Conservation (phyloP, 1,140 invertebrate species). For the Eupeodes corollae region DNA sequence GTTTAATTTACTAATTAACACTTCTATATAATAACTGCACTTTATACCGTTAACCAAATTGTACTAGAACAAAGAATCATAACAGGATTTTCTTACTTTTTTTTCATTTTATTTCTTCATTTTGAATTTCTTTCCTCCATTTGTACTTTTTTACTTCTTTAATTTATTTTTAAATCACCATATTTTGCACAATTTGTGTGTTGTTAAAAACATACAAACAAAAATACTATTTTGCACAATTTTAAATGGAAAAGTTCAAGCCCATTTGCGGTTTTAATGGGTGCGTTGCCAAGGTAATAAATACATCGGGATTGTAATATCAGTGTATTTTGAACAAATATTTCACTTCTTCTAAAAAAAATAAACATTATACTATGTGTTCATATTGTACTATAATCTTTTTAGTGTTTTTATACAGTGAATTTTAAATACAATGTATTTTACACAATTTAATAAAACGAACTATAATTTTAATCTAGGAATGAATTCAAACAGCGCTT, state of each 20-base stretch:
- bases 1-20: too few species aligned
- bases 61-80: too few species aligned
- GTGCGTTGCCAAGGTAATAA: conserved; percentile 69
- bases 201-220: conserved; percentile 18
- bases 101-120: neutral
- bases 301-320: too few species aligned
- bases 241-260: conserved; percentile 37
- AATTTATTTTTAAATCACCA: conserved; percentile 10
- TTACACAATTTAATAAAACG: conserved; percentile 7
- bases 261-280: conserved; percentile 70
- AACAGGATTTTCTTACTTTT: too few species aligned
- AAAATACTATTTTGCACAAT: conserved; percentile 19
- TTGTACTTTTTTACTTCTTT: conserved; percentile 4
- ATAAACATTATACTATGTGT: too few species aligned
- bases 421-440: neutral
- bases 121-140: conserved; percentile 2
- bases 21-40: too few species aligned
- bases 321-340: neutral
- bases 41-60: too few species aligned
- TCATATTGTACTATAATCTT: neutral
- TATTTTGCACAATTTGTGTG: conserved; percentile 13
- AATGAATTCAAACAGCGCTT: conserved; percentile 70
- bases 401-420: neutral
- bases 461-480: conserved; percentile 37
- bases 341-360: neutral